Conservation (phyloP, 2,888 invertebrate species). For the Tiliacea aurago region DNA sequence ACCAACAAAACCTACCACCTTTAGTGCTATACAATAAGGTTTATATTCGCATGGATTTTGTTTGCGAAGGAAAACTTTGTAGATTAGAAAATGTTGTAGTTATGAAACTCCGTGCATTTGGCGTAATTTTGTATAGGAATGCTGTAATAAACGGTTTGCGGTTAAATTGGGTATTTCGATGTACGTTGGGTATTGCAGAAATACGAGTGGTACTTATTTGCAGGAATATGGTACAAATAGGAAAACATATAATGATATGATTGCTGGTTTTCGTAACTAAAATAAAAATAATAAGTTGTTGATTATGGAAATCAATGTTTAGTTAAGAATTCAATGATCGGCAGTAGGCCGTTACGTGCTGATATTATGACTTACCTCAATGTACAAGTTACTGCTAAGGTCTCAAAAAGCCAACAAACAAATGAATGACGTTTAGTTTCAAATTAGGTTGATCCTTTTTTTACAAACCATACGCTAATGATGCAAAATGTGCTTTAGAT, state of each 20-base stretch:
- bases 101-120: slow-evolving; percentile 58
- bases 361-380: background rate
- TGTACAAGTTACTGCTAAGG: background rate
- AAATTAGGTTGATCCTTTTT: background rate
- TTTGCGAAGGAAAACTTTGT: slow-evolving; percentile 4
- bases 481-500: too few relatives aligned
- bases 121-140: slow-evolving; percentile 58
- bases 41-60: background rate
- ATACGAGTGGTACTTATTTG: slow-evolving; percentile 9
- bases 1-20: background rate
- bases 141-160: slow-evolving; percentile 53
- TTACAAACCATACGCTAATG: background rate
- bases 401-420: background rate
- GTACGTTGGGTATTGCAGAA: slow-evolving; percentile 32
- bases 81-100: slow-evolving; percentile 56
- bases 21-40: background rate
- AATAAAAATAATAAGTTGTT: background rate
- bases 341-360: too few relatives aligned
- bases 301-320: background rate
- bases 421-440: background rate
- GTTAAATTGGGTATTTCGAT: slow-evolving; percentile 31
- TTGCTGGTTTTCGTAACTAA: background rate
- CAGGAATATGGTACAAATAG: slow-evolving; percentile 5
- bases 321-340: background rate
- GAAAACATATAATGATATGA: background rate